phyloP scores from a whole-genome alignment of 2,113 vertebrate species.

The Pica pica region DNA sequence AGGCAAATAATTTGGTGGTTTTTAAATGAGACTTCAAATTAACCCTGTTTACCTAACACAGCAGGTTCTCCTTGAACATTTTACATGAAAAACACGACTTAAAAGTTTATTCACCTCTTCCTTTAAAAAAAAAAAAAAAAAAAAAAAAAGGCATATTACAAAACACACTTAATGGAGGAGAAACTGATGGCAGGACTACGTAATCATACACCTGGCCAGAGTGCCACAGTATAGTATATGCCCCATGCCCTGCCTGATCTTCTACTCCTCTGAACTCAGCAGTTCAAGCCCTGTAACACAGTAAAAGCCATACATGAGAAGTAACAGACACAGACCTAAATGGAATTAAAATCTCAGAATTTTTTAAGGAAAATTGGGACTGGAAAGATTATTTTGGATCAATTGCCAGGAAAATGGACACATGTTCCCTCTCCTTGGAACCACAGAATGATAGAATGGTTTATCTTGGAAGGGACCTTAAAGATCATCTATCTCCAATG shows the following conservation, averaged over 20 bases:
- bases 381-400: background rate
- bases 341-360: background rate
- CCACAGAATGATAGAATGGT: background rate
- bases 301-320: background rate
- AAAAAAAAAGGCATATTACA: background rate
- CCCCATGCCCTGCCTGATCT: background rate
- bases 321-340: background rate
- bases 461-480: background rate
- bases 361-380: background rate
- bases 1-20: slow-evolving; percentile 32
- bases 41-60: slow-evolving; percentile 37
- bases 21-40: slow-evolving; percentile 45
- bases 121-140: background rate
- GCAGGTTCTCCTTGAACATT: slow-evolving; percentile 12
- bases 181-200: background rate
- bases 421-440: background rate
- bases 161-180: background rate
- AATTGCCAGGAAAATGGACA: background rate
- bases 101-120: background rate
- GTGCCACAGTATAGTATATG: too few species aligned
- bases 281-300: background rate
- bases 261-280: background rate
- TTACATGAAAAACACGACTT: background rate
- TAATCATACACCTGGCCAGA: background rate
- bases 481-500: background rate